Evolutionary conservation across 2,797 vertebrate species (phyloP), one percentile per base, ranked within the genome.

Genomic region (Melanitta fusca): DNA sequence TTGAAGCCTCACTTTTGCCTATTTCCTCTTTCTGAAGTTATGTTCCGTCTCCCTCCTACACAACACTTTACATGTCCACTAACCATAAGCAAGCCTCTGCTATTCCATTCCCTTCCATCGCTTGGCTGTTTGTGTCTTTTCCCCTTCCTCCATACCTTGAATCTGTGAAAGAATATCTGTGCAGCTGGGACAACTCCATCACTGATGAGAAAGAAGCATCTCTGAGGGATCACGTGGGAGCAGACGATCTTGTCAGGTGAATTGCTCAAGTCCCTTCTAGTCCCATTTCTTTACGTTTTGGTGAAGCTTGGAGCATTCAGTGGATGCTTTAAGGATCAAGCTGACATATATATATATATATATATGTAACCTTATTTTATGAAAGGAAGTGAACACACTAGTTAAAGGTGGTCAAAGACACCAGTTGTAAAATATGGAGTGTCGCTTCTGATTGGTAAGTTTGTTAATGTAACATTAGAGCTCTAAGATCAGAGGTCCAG

Each of bases 391-490:
- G 12, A 86, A 64, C 9, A 47, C 8, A 45, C 38, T 72, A 57
- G 22, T 78, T 78, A 57, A 74, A 89, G 39, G 28, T 68, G 61
- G 64, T 80, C 53, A 85, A n/a, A 82, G 64, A 91, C 12, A 11
- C 5, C 22, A 89, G 16, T 32, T 64, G 21, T 81, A 85, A 85
- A 92, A 94, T 64, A 78, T 9, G 2, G 64, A 75, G 25, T 68
- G 56, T 38, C 32, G 47, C 22, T 94, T 94, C 70, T 89, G 56
- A 88, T 70, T 84, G 15, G 1, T 64, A 86, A 39, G 53, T 81
- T 91, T 80, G 58, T 72, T 94, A 95, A 79, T 3, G 4, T 11
- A 64, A 7, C 34, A 81, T 58, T 85, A 88, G 66, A 71, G 3
- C 28, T 87, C 15, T 25, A 90, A 75, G 80, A 75, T 47, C 28